Conservation (phyloP, 1,140 invertebrate species). For the Cyrtorhinus lividipennis region DNA sequence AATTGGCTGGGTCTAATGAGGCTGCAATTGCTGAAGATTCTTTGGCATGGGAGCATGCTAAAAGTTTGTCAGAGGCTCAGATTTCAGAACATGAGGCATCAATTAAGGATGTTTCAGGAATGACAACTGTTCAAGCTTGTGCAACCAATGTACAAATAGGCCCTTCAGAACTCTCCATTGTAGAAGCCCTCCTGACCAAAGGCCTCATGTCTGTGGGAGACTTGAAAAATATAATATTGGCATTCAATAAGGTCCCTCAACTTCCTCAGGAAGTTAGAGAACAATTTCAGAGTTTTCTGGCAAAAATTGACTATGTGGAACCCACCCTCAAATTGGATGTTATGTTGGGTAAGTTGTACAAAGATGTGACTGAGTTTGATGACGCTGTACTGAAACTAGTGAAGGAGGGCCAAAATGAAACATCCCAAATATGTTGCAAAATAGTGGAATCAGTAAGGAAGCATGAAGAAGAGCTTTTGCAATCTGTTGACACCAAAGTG, state of each 20-base stretch:
- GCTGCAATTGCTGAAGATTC: not conserved
- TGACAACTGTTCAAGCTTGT: constrained; percentile 2
- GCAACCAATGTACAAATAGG: not conserved
- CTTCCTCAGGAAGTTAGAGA: not conserved
- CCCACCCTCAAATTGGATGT: not conserved
- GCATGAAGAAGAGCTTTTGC: not conserved
- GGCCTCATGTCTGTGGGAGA: not conserved
- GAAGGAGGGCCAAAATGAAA: not conserved
- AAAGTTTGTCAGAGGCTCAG: not conserved
- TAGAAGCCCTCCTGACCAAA: not conserved
- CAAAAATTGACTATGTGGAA: not conserved
- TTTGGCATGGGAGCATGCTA: not conserved
- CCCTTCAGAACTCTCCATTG: not conserved
- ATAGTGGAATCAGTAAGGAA: not conserved
- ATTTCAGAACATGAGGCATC: not conserved
- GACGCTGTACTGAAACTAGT: not conserved
- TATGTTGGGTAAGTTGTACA: not conserved
- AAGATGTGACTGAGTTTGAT: not conserved
- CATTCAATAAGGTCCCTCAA: not conserved
- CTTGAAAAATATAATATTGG: not conserved
- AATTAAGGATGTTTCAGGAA: not conserved
- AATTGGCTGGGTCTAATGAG: not conserved
- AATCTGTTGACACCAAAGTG: not conserved
- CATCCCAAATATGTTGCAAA: not conserved
- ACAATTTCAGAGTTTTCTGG: not conserved